Percentiles rank a stretch among this genome's conserved stretches.
Evolutionary conservation across 2,113 vertebrate species (phyloP).

Genomic region (Triplophysa dalaica): DNA sequence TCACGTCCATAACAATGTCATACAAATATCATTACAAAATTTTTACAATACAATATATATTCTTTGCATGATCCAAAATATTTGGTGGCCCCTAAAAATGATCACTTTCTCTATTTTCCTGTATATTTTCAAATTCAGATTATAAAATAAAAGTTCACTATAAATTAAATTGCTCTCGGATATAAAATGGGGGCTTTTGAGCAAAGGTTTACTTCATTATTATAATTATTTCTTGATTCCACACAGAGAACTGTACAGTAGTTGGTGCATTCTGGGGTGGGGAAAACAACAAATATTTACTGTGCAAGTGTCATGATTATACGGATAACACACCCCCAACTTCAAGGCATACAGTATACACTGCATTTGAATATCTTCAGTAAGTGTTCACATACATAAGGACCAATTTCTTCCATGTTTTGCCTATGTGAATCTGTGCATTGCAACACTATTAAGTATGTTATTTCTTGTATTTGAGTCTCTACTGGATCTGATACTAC

Average conservation of each 20-base stretch:
- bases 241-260: conserved; percentile 72
- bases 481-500: not conserved
- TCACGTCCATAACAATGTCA: conserved; percentile 93
- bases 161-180: conserved; percentile 81
- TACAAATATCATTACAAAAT: conserved; percentile 99
- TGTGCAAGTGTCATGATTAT: conserved; percentile 51
- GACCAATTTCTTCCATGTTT: conserved; percentile 24
- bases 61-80: conserved; percentile 99
- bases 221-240: conserved; percentile 18
- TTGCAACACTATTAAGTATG: conserved; percentile 3
- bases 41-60: conserved; percentile 99
- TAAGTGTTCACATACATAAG: conserved; percentile 32
- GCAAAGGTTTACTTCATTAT: conserved; percentile 54
- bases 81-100: conserved; percentile 91
- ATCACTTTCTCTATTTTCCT: conserved; percentile 76
- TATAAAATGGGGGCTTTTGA: conserved; percentile 66
- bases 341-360: conserved; percentile 63
- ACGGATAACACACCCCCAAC: conserved; percentile 49
- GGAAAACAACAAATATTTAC: conserved; percentile 55
- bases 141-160: conserved; percentile 38
- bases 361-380: conserved; percentile 54
- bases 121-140: conserved; percentile 72
- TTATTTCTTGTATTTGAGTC: not conserved
- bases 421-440: conserved; percentile 6
- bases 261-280: conserved; percentile 79